A percentile compares a stretch with the other conserved stretches of the same genome.
Conservation (phyloP, 2,888 invertebrate genomes). For the Callinectes sapidus region DNA sequence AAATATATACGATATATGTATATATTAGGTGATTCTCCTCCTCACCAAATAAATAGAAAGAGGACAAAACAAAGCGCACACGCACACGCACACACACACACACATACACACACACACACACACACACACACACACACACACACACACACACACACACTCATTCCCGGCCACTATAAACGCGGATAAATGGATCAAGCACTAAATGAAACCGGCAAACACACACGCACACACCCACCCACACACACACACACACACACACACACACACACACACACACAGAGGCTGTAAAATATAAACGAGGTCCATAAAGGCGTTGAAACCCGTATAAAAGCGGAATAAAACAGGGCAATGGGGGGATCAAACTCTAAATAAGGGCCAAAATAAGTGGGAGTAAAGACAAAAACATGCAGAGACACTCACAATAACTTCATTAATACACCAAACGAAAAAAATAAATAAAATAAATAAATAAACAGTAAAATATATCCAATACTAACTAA, state of each 20-base stretch:
- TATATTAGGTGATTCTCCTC: not conserved
- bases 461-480: not conserved
- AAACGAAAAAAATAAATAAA: too few species aligned
- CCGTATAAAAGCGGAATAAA: not conserved
- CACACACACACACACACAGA: not conserved
- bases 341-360: not conserved
- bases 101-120: not conserved
- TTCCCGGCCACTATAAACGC: conserved; percentile 12
- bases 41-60: not conserved
- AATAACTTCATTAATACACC: not conserved
- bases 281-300: conserved; percentile 23
- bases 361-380: not conserved
- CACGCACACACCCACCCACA: not conserved
- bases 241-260: conserved; percentile 2
- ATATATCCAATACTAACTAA: not conserved
- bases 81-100: not conserved
- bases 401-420: not conserved
- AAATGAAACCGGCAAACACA: not conserved
- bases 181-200: conserved; percentile 6
- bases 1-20: not conserved
- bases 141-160: conserved; percentile 11
- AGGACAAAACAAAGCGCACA: not conserved
- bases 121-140: conserved; percentile 4
- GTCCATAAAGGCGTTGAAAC: not conserved
- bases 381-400: not conserved